Evolutionary conservation across 2,888 invertebrate genomes (phyloP).

Genomic region (Lypha dubia): DNA sequence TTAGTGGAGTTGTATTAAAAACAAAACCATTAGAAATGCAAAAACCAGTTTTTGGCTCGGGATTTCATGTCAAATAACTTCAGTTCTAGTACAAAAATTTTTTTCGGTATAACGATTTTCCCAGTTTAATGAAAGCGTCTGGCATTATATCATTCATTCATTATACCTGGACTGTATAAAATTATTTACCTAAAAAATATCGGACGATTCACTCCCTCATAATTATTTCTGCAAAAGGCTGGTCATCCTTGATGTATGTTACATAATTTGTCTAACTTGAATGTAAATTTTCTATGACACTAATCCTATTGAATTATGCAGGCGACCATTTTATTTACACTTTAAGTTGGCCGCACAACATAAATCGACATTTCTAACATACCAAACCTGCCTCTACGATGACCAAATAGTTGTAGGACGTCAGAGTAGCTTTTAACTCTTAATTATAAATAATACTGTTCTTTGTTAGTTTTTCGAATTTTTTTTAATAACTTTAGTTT

Average conservation of each 20-base stretch:
- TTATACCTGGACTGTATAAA: too few species aligned
- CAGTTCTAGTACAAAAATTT: too few species aligned
- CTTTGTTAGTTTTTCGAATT: not conserved
- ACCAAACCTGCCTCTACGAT: not conserved
- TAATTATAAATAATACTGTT: slow-evolving; percentile 13
- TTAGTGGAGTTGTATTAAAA: too few species aligned
- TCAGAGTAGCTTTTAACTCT: slow-evolving; percentile 33
- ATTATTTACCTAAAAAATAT: too few species aligned
- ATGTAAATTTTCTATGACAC: not conserved
- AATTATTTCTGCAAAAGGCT: not conserved
- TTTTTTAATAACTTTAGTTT: slow-evolving; percentile 32
- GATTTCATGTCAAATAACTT: too few species aligned
- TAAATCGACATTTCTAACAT: slow-evolving; percentile 16
- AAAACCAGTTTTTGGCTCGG: too few species aligned
- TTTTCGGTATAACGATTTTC: too few species aligned
- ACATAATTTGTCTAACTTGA: not conserved
- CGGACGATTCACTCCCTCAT: not conserved
- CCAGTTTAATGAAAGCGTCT: too few species aligned
- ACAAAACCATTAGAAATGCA: too few species aligned
- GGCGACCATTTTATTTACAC: not conserved
- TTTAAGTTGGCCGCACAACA: not conserved
- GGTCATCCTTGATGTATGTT: slow-evolving; percentile 3
- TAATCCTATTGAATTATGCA: not conserved
- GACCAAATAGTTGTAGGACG: slow-evolving; percentile 11
- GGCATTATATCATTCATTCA: too few species aligned